phyloP scores from a whole-genome alignment of 2,113 vertebrate species.

The Galbula dea region DNA sequence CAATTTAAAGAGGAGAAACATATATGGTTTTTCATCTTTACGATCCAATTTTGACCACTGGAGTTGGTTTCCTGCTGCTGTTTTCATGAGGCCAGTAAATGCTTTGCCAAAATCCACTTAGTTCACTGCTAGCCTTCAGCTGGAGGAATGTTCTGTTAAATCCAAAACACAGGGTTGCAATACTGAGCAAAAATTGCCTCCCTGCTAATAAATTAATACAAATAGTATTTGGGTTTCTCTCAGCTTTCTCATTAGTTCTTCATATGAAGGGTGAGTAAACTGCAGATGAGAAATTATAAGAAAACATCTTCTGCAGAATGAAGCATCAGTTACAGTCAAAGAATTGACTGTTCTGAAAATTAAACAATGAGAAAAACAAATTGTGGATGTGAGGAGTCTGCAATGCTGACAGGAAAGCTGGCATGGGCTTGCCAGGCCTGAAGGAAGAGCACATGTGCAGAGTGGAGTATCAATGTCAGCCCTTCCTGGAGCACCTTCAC shows the following conservation, averaged over 20 bases:
- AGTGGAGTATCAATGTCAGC: background rate
- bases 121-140: background rate
- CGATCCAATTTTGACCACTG: slow-evolving; percentile 5
- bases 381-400: background rate
- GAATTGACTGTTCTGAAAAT: background rate
- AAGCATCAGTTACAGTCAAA: background rate
- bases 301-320: background rate
- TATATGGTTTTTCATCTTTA: background rate
- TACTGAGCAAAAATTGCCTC: background rate
- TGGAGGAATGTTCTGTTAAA: background rate
- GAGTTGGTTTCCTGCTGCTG: slow-evolving; percentile 6
- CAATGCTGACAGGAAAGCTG: accelerated
- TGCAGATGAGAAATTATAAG: background rate
- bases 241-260: background rate
- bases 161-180: background rate
- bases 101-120: background rate
- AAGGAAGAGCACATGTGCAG: background rate
- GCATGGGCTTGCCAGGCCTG: accelerated
- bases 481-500: background rate
- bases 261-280: background rate
- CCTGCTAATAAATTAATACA: slow-evolving; percentile 9
- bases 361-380: background rate
- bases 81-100: background rate
- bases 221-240: slow-evolving; percentile 1
- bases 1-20: slow-evolving; percentile 11